phyloP scores from a whole-genome alignment of 2,797 vertebrate genomes.

The Amblyopsis hoosieri region DNA sequence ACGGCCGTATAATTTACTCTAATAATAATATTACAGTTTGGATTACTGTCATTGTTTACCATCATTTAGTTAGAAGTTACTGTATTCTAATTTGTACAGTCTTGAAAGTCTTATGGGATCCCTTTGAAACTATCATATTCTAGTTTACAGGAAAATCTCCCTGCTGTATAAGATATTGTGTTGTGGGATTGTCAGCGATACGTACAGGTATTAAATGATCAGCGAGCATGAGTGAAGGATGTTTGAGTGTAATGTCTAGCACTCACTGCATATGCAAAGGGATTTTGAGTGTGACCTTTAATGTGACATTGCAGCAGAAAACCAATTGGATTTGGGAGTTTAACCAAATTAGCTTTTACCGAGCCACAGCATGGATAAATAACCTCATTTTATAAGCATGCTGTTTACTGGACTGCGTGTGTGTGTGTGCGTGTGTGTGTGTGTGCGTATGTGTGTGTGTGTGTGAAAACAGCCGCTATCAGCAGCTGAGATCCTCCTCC shows the following conservation, averaged over 20 bases:
- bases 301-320: constrained; percentile 4
- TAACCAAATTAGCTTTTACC: constrained; percentile 27
- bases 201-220: neutral
- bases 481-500: constrained; percentile 42
- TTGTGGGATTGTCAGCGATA: neutral
- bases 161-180: no score
- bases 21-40: no score
- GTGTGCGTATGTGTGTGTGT: neutral
- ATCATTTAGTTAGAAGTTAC: neutral
- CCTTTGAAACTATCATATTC: neutral
- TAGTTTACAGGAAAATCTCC: no score
- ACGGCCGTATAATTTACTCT: no score
- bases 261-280: neutral
- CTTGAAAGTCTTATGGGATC: neutral
- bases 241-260: neutral
- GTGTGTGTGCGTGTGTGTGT: constrained; percentile 8
- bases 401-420: constrained; percentile 38
- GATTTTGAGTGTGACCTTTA: constrained; percentile 6
- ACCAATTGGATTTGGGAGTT: constrained; percentile 13
- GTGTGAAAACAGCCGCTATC: constrained; percentile 22
- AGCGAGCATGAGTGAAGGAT: neutral
- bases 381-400: constrained; percentile 24
- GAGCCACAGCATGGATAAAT: constrained; percentile 18
- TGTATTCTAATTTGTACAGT: neutral
- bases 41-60: neutral